phyloP scores from a whole-genome alignment of 2,113 vertebrate species.

The Gavialis gangeticus region DNA sequence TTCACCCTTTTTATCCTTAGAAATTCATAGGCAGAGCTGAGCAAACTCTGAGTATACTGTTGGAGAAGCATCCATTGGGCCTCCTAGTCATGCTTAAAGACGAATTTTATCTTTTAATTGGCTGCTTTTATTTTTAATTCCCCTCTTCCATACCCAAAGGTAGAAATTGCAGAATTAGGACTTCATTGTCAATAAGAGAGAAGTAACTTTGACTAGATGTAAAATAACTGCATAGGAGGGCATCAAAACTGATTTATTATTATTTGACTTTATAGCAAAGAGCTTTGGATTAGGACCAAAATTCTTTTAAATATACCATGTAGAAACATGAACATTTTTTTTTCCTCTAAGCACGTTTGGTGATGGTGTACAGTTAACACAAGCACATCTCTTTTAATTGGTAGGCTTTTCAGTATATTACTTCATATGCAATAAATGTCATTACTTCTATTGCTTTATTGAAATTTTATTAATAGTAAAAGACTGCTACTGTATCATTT shows the following conservation, averaged over 20 bases:
- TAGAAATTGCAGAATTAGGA: not conserved
- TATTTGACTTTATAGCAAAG: not conserved
- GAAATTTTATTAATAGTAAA: not conserved
- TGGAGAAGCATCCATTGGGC: not conserved
- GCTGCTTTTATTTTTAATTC: not conserved
- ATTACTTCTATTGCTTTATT: not conserved
- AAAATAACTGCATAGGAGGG: not conserved
- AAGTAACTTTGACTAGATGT: not conserved
- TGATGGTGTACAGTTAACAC: not conserved
- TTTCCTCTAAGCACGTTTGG: not conserved
- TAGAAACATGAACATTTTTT: not conserved
- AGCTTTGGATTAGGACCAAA: not conserved
- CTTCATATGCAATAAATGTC: not conserved
- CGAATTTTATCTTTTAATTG: not conserved
- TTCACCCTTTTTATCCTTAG: not conserved
- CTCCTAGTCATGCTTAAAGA: not conserved
- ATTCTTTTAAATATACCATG: not conserved
- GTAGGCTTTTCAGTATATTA: not conserved
- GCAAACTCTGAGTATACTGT: not conserved
- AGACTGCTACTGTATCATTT: not conserved
- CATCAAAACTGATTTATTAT: not conserved
- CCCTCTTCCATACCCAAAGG: not conserved
- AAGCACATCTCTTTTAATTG: not conserved
- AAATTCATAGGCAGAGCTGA: not conserved
- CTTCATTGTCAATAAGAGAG: not conserved